These are phyloP conservation scores for Hipposideros armiger DNA, from an alignment of 2,113 vertebrate species.

Conservation along the genomic window DNA sequence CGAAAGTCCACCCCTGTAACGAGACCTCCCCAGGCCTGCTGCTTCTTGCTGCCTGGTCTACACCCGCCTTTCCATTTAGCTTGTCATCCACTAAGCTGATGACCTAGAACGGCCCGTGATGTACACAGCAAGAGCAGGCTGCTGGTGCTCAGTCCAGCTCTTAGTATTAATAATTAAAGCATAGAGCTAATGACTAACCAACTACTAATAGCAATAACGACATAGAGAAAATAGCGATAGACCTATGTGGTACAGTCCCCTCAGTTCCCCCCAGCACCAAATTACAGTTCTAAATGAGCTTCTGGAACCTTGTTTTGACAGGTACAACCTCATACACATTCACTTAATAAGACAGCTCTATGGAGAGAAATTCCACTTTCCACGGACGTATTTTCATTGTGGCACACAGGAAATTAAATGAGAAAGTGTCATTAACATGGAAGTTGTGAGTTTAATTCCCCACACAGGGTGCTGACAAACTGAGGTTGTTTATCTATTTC, in stretches of 20 bases:
- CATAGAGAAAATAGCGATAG: slow-evolving; percentile 25
- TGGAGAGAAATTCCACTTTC: slow-evolving; percentile 56
- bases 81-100: background rate
- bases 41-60: background rate
- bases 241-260: background rate
- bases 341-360: slow-evolving; percentile 55
- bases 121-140: background rate
- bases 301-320: slow-evolving; percentile 38
- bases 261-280: background rate
- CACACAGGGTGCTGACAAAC: background rate
- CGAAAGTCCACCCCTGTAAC: background rate
- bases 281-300: slow-evolving; percentile 57
- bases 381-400: background rate
- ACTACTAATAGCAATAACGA: slow-evolving; percentile 11
- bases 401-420: slow-evolving; percentile 59
- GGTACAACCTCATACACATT: background rate
- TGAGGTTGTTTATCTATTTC: slow-evolving; percentile 49
- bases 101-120: background rate
- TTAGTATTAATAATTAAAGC: slow-evolving; percentile 50
- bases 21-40: background rate
- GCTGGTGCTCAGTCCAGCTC: background rate
- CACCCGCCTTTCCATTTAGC: background rate
- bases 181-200: slow-evolving; percentile 48
- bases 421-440: slow-evolving; percentile 28
- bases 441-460: slow-evolving; percentile 58